Evolutionary conservation across 2,797 vertebrate genomes (phyloP), one percentile per base, ranked within the genome.

Genomic region (Mus minutoides): DNA sequence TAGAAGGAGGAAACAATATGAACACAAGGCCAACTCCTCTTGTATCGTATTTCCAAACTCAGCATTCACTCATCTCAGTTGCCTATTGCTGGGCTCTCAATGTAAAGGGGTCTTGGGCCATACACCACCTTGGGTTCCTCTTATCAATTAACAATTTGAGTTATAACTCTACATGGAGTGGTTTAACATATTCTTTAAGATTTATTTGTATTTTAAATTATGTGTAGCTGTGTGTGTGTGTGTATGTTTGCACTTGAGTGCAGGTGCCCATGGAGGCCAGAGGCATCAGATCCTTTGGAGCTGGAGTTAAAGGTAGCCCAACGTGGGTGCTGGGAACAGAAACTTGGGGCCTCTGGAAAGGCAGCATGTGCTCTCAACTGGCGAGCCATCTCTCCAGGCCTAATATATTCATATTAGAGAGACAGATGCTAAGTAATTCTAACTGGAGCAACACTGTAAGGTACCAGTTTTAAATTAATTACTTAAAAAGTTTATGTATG

Each of bases 1-100:
- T 40, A 73, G 91, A 96, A 43, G 91, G 34, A 73, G 64, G 80
- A 69, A 88, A 24, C 12, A 56, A 91, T 92, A 93, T 88, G 93
- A 75, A 96, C 14, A 85, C 75, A 91, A 92, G 96, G 87, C 77
- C 91, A 88, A 87, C 82, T 86, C 94, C 19, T 90, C 94, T 54
- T 75, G 34, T 88, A 64, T 86, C 85, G 92, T 96, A 95, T 94
- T 96, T 88, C 91, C 90, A 86, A 96, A 90, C 77, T 71, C 64
- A 60, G 91, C 76, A 49, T 87, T 92, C 94, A 92, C 75, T 94
- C 95, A 94, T 78, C 82, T 95, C 87, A 62, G 64, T 93, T 34
- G 73, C 37, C 11, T 88, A 91, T 29, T 83, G 90, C 79, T 69
- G 62, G 64, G 94, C 24, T 88, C 49, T 43, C 67, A 14, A 52